Conservation (phyloP, 2,113 vertebrate species). For the Mirounga angustirostris region DNA sequence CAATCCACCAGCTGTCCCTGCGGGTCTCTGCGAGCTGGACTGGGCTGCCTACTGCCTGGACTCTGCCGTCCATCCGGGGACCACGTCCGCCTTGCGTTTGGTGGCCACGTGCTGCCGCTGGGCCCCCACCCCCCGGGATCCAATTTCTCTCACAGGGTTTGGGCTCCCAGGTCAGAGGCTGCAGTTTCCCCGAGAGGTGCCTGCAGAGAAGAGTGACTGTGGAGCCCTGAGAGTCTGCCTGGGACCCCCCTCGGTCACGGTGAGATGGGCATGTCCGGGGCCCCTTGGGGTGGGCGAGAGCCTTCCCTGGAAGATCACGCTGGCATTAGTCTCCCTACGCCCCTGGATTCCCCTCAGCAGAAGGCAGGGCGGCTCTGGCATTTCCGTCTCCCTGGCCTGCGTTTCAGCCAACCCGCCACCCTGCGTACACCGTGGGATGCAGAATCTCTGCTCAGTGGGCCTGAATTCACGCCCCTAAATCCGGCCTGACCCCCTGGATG, state of each 20-base stretch:
- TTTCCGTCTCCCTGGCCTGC: neutral
- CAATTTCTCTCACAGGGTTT: fast-evolving
- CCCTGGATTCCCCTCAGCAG: neutral
- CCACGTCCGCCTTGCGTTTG: neutral
- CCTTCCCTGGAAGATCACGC: neutral
- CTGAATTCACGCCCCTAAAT: neutral
- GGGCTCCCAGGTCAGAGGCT: neutral
- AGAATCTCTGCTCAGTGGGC: neutral
- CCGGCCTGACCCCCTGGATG: no score
- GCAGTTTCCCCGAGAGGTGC: neutral
- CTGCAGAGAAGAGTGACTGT: neutral
- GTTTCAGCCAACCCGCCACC: neutral
- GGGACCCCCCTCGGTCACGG: neutral
- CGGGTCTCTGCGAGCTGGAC: neutral
- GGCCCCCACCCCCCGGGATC: neutral
- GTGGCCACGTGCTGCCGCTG: neutral
- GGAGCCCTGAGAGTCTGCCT: neutral
- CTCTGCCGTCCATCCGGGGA: neutral
- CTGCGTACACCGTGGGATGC: neutral
- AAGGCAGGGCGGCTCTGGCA: neutral
- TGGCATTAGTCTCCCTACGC: neutral
- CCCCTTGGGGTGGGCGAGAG: neutral
- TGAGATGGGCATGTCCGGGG: neutral
- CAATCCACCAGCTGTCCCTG: neutral
- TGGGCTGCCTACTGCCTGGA: neutral